Percentiles rank a stretch among this genome's conserved stretches.
Conservation (phyloP, 2,113 vertebrate genomes). For the Cephalophus harveyi region DNA sequence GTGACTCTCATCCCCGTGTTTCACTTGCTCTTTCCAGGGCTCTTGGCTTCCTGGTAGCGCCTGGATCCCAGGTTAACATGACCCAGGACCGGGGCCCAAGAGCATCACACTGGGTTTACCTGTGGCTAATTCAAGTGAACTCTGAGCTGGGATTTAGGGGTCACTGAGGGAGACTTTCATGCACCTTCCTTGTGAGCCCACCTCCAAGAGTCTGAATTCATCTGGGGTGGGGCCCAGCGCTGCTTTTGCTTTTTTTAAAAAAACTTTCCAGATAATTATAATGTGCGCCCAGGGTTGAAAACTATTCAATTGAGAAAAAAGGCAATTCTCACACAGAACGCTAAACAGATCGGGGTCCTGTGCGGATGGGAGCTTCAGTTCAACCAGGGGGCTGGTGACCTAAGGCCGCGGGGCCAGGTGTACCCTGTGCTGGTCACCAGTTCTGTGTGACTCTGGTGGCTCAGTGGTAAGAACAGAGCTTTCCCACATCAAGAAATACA, state of each 20-base stretch:
- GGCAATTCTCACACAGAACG: not conserved
- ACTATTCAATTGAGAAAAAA: not conserved
- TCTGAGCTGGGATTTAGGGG: not conserved
- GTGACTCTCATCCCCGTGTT: rapidly evolving
- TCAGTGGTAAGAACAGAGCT: not conserved
- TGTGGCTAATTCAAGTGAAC: not conserved
- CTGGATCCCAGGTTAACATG: not conserved
- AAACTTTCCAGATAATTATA: not conserved
- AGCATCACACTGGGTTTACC: not conserved
- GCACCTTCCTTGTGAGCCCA: rapidly evolving
- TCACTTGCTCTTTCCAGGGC: not conserved
- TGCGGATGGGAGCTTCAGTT: not conserved
- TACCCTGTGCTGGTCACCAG: rapidly evolving
- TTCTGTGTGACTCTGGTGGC: not conserved
- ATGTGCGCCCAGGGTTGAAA: not conserved
- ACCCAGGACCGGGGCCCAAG: not conserved
- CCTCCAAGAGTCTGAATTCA: not conserved
- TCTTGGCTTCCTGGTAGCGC: not conserved
- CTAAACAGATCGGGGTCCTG: not conserved
- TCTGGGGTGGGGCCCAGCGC: rapidly evolving
- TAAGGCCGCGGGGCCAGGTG: not conserved
- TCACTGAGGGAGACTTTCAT: not conserved
- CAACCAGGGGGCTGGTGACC: not conserved
- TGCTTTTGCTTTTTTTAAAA: not conserved
- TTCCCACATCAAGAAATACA: not conserved